Base-by-base conservation (phyloP, 2,797 vertebrate genomes). In the Sylvilagus floridanus region DNA sequence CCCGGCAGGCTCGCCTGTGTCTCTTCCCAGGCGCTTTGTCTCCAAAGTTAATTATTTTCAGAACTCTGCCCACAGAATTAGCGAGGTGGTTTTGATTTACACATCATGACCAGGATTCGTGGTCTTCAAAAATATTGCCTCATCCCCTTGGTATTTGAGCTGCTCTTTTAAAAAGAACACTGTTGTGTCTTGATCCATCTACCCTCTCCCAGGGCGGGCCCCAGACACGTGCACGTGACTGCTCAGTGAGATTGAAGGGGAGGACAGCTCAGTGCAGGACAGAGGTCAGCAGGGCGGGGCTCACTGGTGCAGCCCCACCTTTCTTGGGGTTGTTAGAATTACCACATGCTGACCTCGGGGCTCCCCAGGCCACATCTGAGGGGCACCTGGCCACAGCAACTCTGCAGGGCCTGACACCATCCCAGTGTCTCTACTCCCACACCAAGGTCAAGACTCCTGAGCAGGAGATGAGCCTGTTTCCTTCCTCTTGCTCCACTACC, bases 41-140 rank as follows among this genome's bases (percentile, higher is more conserved):
- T 71, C 62, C 72, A 52, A 35, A 76, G 42, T 3, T 50, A 28
- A 66, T 52, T 35, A 57, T 37, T 65, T 90, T 79, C 50, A 75
- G 12, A 76, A 28, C 2, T 81, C 65, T n/a, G 66, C n/a, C 90
- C 76, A 66, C 22, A 85, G 50, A 90, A 91, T 77, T 62, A 78
- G 24, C 35, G 65, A 84, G 57, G 30, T 7, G 47, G 10, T 66
- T 88, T 81, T 65, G 37, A 52, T 19, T 37, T 65, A 79, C 68
- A 65, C 12, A 26, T 57, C 52, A 37, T 78, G 73, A 90, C 47
- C 12, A 68, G 32, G 10, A 62, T 63, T 68, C n/a, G 78, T 72
- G 7, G 54, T 57, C 79, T 84, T 82, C 1, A 63, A 76, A 84
- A 91, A 57, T 73, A 68, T 10, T 28, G 19, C 50, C 42, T 5